phyloP scores from a whole-genome alignment of 2,888 invertebrate genomes.

The Fabriciana adippe region DNA sequence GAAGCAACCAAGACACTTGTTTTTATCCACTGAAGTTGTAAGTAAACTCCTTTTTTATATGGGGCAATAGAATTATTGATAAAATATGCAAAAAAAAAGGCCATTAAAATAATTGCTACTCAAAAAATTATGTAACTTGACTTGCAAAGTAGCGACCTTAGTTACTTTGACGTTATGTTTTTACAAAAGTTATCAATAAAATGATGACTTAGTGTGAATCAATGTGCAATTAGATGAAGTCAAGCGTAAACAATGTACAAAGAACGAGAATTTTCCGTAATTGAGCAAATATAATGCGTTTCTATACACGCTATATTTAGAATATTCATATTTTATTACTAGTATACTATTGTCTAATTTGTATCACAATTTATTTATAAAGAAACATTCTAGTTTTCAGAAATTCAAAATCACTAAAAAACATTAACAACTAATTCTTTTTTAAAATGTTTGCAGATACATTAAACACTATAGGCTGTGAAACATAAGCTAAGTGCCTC shows the following conservation, averaged over 20 bases:
- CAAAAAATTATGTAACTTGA: constrained; percentile 3
- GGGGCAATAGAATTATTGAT: constrained; percentile 8
- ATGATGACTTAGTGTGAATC: constrained; percentile 4
- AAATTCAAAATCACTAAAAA: no score
- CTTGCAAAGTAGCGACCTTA: neutral
- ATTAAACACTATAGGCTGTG: no score
- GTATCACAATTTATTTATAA: no score
- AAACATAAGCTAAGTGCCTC: no score
- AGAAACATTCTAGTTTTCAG: no score
- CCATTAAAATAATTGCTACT: constrained; percentile 2
- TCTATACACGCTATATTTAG: constrained; percentile 10
- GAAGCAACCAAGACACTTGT: no score
- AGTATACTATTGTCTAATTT: no score
- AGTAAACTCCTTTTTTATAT: neutral
- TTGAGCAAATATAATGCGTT: constrained; percentile 1
- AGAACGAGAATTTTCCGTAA: constrained; percentile 22
- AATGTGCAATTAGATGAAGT: constrained; percentile 22
- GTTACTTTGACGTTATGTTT: neutral
- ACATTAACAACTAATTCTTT: no score
- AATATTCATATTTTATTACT: neutral
- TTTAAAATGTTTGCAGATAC: no score
- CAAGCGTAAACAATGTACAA: constrained; percentile 16
- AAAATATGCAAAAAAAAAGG: constrained; percentile 7
- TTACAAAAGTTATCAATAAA: constrained; percentile 2
- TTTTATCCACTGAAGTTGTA: no score